Base-by-base conservation (phyloP, 2,888 invertebrate species). In the Periphyllus acericola region DNA sequence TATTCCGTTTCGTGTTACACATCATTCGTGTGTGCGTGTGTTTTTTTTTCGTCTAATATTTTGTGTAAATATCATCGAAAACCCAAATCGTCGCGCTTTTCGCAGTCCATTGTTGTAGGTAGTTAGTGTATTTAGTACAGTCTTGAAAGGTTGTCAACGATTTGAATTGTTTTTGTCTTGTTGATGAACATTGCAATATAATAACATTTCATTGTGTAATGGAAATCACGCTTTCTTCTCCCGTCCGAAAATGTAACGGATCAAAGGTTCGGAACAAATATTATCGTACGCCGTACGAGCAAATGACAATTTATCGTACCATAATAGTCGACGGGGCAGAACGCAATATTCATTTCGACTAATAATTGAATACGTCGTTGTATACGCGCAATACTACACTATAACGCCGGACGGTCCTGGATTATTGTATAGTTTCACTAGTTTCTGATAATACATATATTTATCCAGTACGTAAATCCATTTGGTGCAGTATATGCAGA, bases 291-390 rank as follows among this genome's bases (percentile, higher is more conserved):
- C 32, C 25, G 1, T 25, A 46, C 17, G 32, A 81, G 11, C 68
- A 29, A 40, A 80, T 40, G 80, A 68, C 36, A 32, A 82, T 82
- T 68, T 46, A 71, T 82, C 32, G 71, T 79, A n/a, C n/a, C n/a
- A 60, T 60, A 60, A 79, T 60, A 25, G 25, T n/a, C 3, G 71
- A 71, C 71, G 34, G 46, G 71, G 14, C 46, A 46, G 46, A 71
- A 82, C 46, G 68, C 46, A 71, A 71, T n/a, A n/a, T 82, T 71
- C 21, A 40, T 81, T 81, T 25, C 29, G 21, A 40, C 17, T 40
- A 66, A 80, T 36, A 68, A 68, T 80, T 40, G 80, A 80, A 68
- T 40, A 66, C 66, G 29, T 80, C 80, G 68, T 29, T n/a, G n/a
- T n/a, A 60, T 25, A 34, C 25, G 9, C 11, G 14, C 19, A 60